These are phyloP conservation scores for Monopis laevigella DNA, from an alignment of 2,888 invertebrate genomes.

Conservation along the genomic window DNA sequence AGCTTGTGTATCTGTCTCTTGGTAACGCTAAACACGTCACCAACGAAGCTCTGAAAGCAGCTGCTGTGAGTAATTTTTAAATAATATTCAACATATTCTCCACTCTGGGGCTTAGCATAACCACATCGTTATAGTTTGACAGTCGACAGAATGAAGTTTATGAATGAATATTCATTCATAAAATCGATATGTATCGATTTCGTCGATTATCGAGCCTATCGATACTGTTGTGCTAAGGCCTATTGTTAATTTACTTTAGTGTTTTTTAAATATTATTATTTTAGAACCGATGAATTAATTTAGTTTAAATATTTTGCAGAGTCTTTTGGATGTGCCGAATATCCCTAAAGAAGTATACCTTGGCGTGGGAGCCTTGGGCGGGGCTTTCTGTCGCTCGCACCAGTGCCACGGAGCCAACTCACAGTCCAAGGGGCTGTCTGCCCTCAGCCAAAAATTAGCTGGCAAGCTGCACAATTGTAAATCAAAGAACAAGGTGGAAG, in stretches of 20 bases:
- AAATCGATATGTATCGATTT: too few species aligned
- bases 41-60: constrained; percentile 70
- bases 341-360: constrained; percentile 76
- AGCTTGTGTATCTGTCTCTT: constrained; percentile 73
- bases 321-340: constrained; percentile 67
- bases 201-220: too few species aligned
- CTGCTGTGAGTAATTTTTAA: constrained; percentile 54
- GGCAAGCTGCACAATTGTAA: constrained; percentile 75
- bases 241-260: too few species aligned
- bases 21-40: constrained; percentile 74
- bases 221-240: too few species aligned
- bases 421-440: constrained; percentile 64
- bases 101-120: too few species aligned
- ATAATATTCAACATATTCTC: neutral
- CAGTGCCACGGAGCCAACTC: constrained; percentile 56
- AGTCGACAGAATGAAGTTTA: too few species aligned
- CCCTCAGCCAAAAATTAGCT: constrained; percentile 70
- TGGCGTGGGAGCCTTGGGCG: constrained; percentile 77
- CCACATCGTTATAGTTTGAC: too few species aligned
- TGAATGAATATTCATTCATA: too few species aligned
- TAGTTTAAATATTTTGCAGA: constrained; percentile 33
- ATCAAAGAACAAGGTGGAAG: constrained; percentile 70
- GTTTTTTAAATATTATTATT: too few species aligned
- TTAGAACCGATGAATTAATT: too few species aligned
- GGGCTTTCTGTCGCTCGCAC: constrained; percentile 75